Percentiles rank a stretch among this genome's conserved stretches.
phyloP scores from a whole-genome alignment of 2,888 invertebrate species.

The Nephrotoma appendiculata region DNA sequence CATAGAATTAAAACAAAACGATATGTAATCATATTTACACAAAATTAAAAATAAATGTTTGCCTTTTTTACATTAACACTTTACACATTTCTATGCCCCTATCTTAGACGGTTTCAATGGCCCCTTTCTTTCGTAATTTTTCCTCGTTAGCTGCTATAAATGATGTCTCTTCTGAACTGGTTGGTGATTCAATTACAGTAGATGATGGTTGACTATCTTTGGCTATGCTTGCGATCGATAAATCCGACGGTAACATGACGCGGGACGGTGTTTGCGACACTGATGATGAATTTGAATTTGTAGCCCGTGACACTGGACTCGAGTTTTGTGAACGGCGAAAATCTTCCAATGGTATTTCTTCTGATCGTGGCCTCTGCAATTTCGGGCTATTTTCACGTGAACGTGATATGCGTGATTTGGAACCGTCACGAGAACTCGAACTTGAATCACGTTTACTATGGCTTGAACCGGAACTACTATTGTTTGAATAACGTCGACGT shows the following conservation, averaged over 20 bases:
- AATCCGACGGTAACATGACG: constrained; percentile 11
- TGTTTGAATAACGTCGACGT: neutral
- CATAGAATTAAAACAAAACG: neutral
- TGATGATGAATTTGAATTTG: constrained; percentile 25
- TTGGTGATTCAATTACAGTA: neutral
- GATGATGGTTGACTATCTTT: neutral
- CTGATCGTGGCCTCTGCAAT: constrained; percentile 53
- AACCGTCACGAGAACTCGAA: constrained; percentile 21
- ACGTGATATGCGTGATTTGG: constrained; percentile 24
- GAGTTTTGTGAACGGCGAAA: constrained; percentile 45
- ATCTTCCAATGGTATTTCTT: constrained; percentile 70
- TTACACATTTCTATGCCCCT: neutral
- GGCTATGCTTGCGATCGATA: neutral
- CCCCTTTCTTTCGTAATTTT: constrained; percentile 31
- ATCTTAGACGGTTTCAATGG: constrained; percentile 36
- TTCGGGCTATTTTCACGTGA: constrained; percentile 61
- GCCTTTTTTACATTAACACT: neutral
- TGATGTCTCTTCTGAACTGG: constrained; percentile 59
- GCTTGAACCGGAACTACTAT: neutral
- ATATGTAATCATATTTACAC: neutral
- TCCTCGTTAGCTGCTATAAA: constrained; percentile 49
- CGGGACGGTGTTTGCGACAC: constrained; percentile 34
- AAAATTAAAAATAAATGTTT: neutral
- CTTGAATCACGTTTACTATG: neutral
- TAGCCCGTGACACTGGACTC: constrained; percentile 27